Evolutionary conservation across 2,113 vertebrate genomes (phyloP).

Genomic region (Cyanoderma ruficeps): DNA sequence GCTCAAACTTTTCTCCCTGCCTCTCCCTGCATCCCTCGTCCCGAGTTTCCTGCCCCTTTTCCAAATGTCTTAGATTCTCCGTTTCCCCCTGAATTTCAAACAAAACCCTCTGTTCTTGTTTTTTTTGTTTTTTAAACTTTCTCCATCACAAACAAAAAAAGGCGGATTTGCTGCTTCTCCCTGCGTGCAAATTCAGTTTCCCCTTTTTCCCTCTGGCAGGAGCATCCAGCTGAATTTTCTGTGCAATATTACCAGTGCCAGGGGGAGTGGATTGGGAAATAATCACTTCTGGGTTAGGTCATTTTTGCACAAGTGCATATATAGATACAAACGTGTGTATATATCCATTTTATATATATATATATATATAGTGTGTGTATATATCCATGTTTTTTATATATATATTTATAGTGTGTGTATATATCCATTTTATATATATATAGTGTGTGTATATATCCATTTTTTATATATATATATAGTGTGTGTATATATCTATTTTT

Average conservation of each 20-base stretch:
- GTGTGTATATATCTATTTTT: no score
- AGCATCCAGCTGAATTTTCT: neutral
- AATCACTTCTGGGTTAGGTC: neutral
- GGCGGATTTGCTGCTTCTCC: neutral
- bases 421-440: no score
- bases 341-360: neutral
- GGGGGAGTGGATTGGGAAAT: neutral
- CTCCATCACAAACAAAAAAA: no score
- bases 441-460: no score
- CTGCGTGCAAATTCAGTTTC: neutral
- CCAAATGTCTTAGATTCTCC: neutral
- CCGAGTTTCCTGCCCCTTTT: neutral
- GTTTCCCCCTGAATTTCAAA: neutral
- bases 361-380: no score
- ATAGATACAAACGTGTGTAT: neutral
- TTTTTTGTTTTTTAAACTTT: no score
- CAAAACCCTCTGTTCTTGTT: neutral
- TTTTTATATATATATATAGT: no score
- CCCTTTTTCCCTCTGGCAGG: neutral
- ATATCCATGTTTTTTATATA: no score
- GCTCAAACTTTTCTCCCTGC: neutral
- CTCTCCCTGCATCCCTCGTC: neutral
- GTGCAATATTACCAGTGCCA: neutral
- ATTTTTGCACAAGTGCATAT: neutral
- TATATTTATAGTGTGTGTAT: no score